Evolutionary conservation across 2,113 vertebrate genomes (phyloP), one percentile per base, ranked within the genome.

Genomic region (Actinemys pallida): DNA sequence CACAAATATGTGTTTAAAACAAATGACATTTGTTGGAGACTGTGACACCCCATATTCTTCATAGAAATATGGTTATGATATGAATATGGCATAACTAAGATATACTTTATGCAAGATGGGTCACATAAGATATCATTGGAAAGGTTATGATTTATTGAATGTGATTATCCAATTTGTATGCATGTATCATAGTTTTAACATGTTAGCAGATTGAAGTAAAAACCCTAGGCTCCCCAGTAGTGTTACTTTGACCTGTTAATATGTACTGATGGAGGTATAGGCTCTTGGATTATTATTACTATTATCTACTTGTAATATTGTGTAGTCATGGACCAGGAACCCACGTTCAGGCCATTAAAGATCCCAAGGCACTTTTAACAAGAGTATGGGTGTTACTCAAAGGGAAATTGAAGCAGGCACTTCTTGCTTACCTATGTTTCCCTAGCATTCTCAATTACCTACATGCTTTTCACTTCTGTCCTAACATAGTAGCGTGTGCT

Each of bases 351-450:
- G 19, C 92, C 49, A 75, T 20, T 80, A 76, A 75, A 78, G 94
- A 92, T 6, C 10, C 69, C 20, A 53, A 19, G 49, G 92, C 87
- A 90, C 83, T 93, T 87, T 54, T 96, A 78, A 39, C 52, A 53
- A 90, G 85, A 94, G 88, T 81, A 92, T 42, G 94, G 92, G 87
- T n/a, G 29, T 62, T 31, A n/a, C 65, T 92, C 45, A 72, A 94
- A 91, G 78, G 49, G 50, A 81, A 94, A 87, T n/a, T 78, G 25
- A 78, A 86, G 93, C 81, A 94, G 62, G 49, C 75, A 57, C 59
- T 65, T 76, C 81, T 85, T 84, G 52, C 84, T 83, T 79, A 84
- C 89, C 94, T 96, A 57, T 1, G 93, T 92, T 91, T 57, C 31
- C 89, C 83, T 59, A 69, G 52, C 3, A 62, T 81, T 85, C 86